Conservation (phyloP, 2,888 invertebrate genomes). For the Scaptodrosophila latifasciaeformis region DNA sequence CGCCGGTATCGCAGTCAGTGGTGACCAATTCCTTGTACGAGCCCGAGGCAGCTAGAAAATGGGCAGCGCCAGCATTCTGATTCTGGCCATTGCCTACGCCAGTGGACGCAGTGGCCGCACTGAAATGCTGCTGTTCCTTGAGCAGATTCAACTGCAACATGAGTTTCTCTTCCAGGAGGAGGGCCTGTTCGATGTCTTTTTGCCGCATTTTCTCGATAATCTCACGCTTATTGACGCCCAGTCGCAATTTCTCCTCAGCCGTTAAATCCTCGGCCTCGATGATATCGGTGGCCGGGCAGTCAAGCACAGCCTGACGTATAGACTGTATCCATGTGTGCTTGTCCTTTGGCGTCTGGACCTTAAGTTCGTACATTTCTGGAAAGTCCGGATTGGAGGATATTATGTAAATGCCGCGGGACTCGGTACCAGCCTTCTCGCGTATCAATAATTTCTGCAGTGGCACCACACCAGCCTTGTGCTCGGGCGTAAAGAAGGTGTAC, state of each 20-base stretch:
- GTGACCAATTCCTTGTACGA: constrained; percentile 84
- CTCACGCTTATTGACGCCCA: constrained; percentile 69
- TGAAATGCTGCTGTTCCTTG: constrained; percentile 74
- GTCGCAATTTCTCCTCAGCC: constrained; percentile 85
- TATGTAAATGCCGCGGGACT: constrained; percentile 91
- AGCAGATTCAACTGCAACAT: constrained; percentile 85
- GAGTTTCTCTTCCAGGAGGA: constrained; percentile 92
- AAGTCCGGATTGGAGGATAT: constrained; percentile 93
- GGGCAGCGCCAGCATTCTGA: constrained; percentile 50
- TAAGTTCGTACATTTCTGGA: constrained; percentile 97
- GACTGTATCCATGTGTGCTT: constrained; percentile 92
- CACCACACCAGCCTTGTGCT: constrained; percentile 96
- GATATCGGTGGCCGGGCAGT: constrained; percentile 86
- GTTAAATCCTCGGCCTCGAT: constrained; percentile 84
- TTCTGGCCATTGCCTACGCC: constrained; percentile 16
- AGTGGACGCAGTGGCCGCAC: constrained; percentile 22
- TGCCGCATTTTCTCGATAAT: constrained; percentile 87
- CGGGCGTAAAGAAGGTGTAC: constrained; percentile 93
- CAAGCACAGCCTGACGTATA: constrained; percentile 87
- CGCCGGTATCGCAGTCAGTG: constrained; percentile 85
- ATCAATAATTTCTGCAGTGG: constrained; percentile 93
- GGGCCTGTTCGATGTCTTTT: constrained; percentile 91
- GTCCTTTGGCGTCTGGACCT: constrained; percentile 91
- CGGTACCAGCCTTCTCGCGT: constrained; percentile 94
- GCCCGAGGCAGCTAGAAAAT: constrained; percentile 73